Base-by-base conservation (phyloP, 2,113 vertebrate species). In the Bubo bubo region DNA sequence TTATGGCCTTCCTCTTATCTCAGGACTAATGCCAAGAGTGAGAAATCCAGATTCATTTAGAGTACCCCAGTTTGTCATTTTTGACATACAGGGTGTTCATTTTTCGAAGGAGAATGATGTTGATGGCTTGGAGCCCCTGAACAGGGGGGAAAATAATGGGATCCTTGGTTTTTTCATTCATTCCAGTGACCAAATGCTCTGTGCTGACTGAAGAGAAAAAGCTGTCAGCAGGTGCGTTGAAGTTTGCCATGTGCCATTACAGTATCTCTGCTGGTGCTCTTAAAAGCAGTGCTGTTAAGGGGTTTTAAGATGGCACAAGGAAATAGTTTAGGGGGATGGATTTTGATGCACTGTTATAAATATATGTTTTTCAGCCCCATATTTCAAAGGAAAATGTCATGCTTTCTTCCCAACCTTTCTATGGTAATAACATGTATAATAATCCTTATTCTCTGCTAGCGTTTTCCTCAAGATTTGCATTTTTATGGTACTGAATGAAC, bases 311-410 rank as follows among this genome's bases (percentile, higher is more conserved):
- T 87, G 88, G 64, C 52, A 6, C 75, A 79, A 90, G 60, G 56
- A 94, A 80, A 58, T 94, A 64, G 62, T 94, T 93, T 58, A 85
- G 53, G 87, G 84, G 82, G 85, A 95, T 96, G 89, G 92, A 88
- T 96, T 97, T 96, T 93, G 75, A 93, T 88, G 84, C 47, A 59
- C 70, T 70, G 45, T 94, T 93, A 90, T 71, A 81, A 95, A 94
- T 79, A 30, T 13, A 74, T 2, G 59, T 8, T 93, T 93, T 93
- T 74, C 71, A 95, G 79, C 32, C 49, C 66, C 22, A 0, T 90
- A 56, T 93, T 92, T 97, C 91, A 83, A 86, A 95, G 79, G 60
- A 84, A 88, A 90, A 90, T 45, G 39, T 71, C 39, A 66, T 50
- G 59, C 79, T 92, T 88, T 93, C 87, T 91, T 94, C 52, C 39